Percentiles rank a stretch among this genome's conserved stretches.
Conservation (phyloP, 2,888 invertebrate species). For the Noctuana brunneofusca region DNA sequence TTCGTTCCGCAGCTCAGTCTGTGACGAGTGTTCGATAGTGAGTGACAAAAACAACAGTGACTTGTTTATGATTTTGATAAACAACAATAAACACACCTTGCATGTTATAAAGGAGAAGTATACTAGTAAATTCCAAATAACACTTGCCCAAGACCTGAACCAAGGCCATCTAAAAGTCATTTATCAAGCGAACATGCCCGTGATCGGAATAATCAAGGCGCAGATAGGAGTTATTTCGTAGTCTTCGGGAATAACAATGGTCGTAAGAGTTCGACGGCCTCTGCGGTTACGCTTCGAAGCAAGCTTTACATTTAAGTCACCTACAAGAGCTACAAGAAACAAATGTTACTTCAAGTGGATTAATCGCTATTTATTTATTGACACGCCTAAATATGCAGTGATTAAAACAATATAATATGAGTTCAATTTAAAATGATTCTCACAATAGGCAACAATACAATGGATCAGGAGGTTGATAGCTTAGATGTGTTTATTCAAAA, state of each 20-base stretch:
- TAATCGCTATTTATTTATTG: neutral
- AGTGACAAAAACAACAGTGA: constrained; percentile 25
- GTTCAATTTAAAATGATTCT: constrained; percentile 39
- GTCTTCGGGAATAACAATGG: constrained; percentile 77
- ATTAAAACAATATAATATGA: neutral
- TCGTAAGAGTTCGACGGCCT: constrained; percentile 71
- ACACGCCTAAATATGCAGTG: neutral
- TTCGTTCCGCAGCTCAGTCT: constrained; percentile 28
- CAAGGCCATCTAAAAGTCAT: constrained; percentile 62
- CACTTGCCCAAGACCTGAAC: constrained; percentile 12
- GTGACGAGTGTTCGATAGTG: constrained; percentile 31
- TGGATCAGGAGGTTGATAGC: constrained; percentile 70
- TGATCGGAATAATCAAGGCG: constrained; percentile 68
- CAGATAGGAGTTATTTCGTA: constrained; percentile 60
- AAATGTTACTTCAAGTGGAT: neutral
- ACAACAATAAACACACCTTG: neutral
- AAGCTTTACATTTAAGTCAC: constrained; percentile 33
- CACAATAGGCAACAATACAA: constrained; percentile 68
- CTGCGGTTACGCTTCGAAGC: constrained; percentile 66
- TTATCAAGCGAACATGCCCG: constrained; percentile 59
- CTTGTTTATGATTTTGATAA: constrained; percentile 1
- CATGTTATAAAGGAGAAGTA: neutral
- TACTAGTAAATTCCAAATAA: constrained; percentile 5
- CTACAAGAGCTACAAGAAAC: constrained; percentile 1
- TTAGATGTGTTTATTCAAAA: constrained; percentile 65